phyloP scores from a whole-genome alignment of 2,797 vertebrate genomes.

The Bufotes viridis region DNA sequence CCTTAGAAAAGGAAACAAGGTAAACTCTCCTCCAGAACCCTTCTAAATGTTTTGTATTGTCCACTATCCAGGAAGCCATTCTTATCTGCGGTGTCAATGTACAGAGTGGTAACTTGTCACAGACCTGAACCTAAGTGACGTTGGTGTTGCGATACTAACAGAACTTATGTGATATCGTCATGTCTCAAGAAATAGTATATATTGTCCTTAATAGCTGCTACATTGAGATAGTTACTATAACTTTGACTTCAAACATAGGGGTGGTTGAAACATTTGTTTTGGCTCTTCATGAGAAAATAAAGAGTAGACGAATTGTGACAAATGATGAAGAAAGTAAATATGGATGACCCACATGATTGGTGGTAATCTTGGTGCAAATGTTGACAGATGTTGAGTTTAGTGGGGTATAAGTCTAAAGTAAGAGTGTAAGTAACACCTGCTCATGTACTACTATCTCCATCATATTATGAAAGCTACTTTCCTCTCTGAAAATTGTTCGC shows the following conservation, averaged over 20 bases:
- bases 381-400: not conserved
- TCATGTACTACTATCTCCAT: not conserved
- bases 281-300: too few species aligned
- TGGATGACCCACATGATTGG: not conserved
- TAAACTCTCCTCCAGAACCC: not conserved
- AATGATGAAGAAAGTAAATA: not conserved
- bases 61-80: not conserved
- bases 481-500: not conserved
- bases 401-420: not conserved
- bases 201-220: not conserved
- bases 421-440: not conserved
- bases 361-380: not conserved
- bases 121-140: slow-evolving; percentile 5
- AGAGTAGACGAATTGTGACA: too few species aligned
- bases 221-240: not conserved
- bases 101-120: not conserved
- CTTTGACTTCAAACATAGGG: not conserved
- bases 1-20: not conserved
- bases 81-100: not conserved
- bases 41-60: not conserved
- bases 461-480: not conserved
- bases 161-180: not conserved
- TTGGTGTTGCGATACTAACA: not conserved
- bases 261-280: not conserved
- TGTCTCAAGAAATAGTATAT: not conserved